These are phyloP conservation scores for Pocota personata DNA, from an alignment of 2,888 invertebrate species.

Conservation along the genomic window DNA sequence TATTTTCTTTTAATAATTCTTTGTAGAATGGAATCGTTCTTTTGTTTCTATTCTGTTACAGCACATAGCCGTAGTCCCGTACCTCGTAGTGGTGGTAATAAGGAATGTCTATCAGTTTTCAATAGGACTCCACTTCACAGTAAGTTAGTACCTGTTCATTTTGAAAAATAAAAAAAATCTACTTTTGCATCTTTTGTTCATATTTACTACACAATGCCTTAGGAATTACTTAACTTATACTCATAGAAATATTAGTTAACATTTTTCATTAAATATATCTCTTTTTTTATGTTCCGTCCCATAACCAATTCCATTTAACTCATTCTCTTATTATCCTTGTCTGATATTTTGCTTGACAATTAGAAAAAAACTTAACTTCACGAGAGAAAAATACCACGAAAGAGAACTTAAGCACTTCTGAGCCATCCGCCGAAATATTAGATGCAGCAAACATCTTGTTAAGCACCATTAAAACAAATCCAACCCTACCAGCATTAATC, in stretches of 20 bases:
- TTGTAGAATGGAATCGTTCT: neutral
- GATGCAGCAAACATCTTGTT: constrained; percentile 65
- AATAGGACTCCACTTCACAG: constrained; percentile 84
- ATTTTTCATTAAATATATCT: neutral
- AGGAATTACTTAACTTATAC: neutral
- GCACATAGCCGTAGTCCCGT: constrained; percentile 81
- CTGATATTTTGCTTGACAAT: constrained; percentile 45
- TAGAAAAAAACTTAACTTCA: constrained; percentile 77
- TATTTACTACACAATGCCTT: constrained; percentile 4
- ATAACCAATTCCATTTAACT: neutral
- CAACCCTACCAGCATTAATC: constrained; percentile 62
- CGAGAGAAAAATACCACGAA: constrained; percentile 84
- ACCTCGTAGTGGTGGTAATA: constrained; percentile 78
- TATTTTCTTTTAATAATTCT: neutral
- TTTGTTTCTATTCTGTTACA: constrained; percentile 46
- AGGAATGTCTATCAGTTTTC: constrained; percentile 83
- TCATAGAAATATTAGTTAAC: neutral
- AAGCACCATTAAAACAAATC: constrained; percentile 46
- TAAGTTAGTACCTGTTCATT: constrained; percentile 85
- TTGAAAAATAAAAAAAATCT: constrained; percentile 19
- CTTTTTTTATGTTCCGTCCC: neutral
- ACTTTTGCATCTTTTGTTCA: constrained; percentile 12
- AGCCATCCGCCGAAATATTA: constrained; percentile 76
- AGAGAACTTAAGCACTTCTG: constrained; percentile 85
- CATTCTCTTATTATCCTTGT: neutral